Evolutionary conservation across 1,140 invertebrate genomes (phyloP).

Genomic region (Drosophila nigrodunni): DNA sequence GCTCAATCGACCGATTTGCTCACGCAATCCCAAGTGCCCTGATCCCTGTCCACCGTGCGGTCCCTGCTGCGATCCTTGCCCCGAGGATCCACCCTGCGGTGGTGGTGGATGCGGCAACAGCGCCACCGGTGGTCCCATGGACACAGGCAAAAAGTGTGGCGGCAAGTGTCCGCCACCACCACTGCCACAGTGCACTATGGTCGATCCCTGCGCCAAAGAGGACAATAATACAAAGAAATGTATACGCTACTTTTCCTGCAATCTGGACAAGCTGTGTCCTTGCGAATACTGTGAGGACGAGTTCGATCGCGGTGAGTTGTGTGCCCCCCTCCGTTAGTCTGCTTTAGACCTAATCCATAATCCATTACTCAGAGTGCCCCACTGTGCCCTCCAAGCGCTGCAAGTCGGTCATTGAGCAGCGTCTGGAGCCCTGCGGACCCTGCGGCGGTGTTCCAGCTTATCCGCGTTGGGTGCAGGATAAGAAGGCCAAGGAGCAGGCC

Average conservation of each 20-base stretch:
- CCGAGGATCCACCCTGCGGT: slow-evolving; percentile 34
- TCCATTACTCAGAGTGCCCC: slow-evolving; percentile 51
- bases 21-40: slow-evolving; percentile 62
- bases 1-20: slow-evolving; percentile 59
- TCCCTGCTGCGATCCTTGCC: slow-evolving; percentile 6
- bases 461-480: slow-evolving; percentile 33
- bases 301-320: slow-evolving; percentile 66
- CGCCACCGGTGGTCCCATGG: slow-evolving; percentile 53
- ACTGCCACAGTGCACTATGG: slow-evolving; percentile 3
- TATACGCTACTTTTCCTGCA: slow-evolving; percentile 72
- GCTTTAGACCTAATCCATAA: too few species aligned
- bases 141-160: slow-evolving; percentile 32
- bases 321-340: too few species aligned
- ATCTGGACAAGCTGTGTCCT: slow-evolving; percentile 74
- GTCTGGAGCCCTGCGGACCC: slow-evolving; percentile 60
- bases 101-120: neutral
- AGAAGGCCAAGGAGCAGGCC: slow-evolving; percentile 20
- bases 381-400: slow-evolving; percentile 53
- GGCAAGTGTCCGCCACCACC: slow-evolving; percentile 13
- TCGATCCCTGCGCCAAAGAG: slow-evolving; percentile 19
- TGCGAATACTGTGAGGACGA: slow-evolving; percentile 73
- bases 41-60: slow-evolving; percentile 33
- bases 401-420: slow-evolving; percentile 51
- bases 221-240: slow-evolving; percentile 12
- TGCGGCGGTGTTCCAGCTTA: slow-evolving; percentile 49